Percentiles rank a stretch among this genome's conserved stretches.
phyloP scores from a whole-genome alignment of 2,797 vertebrate species.

The Aldrovandia affinis region DNA sequence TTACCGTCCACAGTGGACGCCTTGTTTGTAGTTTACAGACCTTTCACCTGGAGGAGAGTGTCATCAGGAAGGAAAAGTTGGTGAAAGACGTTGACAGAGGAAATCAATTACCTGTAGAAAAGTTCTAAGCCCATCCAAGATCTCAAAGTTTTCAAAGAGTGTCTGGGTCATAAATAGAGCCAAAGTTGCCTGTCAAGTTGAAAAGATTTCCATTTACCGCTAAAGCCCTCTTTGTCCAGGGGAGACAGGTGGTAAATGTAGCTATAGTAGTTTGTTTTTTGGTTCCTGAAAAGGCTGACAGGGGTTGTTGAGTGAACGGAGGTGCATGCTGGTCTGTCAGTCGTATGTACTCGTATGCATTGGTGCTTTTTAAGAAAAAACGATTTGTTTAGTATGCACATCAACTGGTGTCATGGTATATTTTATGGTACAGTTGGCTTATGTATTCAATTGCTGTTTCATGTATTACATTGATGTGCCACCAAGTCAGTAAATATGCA shows the following conservation, averaged over 20 bases:
- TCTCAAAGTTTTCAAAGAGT: background rate
- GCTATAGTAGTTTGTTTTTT: background rate
- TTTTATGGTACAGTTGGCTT: no score
- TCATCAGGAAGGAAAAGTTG: background rate
- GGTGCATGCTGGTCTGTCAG: background rate
- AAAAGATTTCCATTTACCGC: conserved; percentile 7
- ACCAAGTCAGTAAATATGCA: no score
- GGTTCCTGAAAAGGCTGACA: background rate
- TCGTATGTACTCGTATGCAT: no score
- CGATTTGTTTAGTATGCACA: no score
- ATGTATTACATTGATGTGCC: no score
- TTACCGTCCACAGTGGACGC: background rate
- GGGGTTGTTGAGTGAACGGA: background rate
- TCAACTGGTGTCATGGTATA: no score
- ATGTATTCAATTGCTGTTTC: no score
- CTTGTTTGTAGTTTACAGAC: background rate
- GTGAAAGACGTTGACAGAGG: background rate
- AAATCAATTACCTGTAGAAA: conserved; percentile 24
- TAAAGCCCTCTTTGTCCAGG: background rate
- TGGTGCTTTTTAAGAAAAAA: no score
- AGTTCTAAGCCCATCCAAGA: background rate
- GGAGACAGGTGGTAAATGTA: background rate
- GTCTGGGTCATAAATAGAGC: background rate
- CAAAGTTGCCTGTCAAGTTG: background rate
- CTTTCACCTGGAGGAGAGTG: background rate